Evolutionary conservation across 2,888 invertebrate genomes (phyloP).

Genomic region (Leptarthrus brevirostris): DNA sequence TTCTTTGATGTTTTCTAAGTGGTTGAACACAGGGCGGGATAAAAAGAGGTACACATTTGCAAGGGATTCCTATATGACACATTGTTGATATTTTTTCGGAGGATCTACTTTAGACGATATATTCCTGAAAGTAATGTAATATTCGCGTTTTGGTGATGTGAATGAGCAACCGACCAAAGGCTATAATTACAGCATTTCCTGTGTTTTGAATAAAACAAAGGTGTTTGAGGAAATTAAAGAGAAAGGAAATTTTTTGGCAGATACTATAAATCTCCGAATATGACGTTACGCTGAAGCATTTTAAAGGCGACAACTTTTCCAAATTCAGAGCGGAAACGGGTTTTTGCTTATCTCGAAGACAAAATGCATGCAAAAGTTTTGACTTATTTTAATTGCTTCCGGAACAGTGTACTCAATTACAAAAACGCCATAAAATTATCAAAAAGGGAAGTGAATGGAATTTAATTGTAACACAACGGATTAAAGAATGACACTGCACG

Average conservation of each 20-base stretch:
- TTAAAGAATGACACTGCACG: too few relatives aligned
- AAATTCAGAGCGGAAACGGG: too few relatives aligned
- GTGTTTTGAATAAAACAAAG: not conserved
- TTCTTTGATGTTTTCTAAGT: constrained; percentile 23
- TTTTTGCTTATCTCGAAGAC: too few relatives aligned
- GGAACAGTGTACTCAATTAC: too few relatives aligned
- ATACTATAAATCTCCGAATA: too few relatives aligned
- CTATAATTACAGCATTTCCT: not conserved
- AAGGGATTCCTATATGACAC: not conserved
- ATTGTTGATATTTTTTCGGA: not conserved
- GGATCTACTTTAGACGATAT: not conserved
- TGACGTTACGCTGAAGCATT: too few relatives aligned
- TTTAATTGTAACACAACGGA: too few relatives aligned
- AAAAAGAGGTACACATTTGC: not conserved
- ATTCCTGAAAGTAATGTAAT: not conserved
- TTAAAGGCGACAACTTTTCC: too few relatives aligned
- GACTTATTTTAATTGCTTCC: too few relatives aligned
- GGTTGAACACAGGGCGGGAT: not conserved
- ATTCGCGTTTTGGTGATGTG: not conserved
- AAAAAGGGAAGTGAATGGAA: too few relatives aligned
- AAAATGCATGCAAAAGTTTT: too few relatives aligned
- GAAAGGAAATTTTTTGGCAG: not conserved
- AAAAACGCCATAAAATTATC: too few relatives aligned
- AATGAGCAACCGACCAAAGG: not conserved
- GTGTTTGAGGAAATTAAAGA: not conserved